These are phyloP conservation scores for Chymomyza procnemis DNA, from an alignment of 2,888 invertebrate species.

Conservation along the genomic window DNA sequence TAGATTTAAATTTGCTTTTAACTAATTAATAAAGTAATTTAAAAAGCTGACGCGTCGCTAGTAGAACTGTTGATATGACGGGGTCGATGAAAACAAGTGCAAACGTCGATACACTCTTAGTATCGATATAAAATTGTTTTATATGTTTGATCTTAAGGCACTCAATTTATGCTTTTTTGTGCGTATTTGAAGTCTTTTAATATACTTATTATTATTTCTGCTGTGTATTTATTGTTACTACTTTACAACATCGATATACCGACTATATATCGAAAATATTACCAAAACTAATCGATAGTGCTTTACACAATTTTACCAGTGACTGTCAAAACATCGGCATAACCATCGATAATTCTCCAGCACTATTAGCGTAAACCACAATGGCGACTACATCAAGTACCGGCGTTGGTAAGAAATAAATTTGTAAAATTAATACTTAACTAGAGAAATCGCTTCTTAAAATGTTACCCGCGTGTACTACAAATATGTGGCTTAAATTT, in stretches of 20 bases:
- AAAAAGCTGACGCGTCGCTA: conserved; percentile 66
- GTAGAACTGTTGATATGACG: not conserved
- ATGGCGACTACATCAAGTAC: conserved; percentile 94
- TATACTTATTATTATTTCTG: no score
- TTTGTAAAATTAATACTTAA: conserved; percentile 57
- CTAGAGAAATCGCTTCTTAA: conserved; percentile 30
- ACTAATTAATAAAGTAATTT: conserved; percentile 40
- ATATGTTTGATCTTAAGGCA: not conserved
- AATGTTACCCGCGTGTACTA: conserved; percentile 24
- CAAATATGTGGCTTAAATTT: conserved; percentile 18
- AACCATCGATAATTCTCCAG: not conserved
- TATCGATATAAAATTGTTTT: not conserved
- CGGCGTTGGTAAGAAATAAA: conserved; percentile 89
- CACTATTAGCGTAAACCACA: conserved; percentile 51
- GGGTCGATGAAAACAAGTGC: not conserved
- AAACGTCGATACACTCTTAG: not conserved
- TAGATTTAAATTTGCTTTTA: not conserved
- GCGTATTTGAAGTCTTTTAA: no score
- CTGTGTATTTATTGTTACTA: not conserved
- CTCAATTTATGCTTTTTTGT: not conserved
- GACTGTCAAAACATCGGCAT: not conserved
- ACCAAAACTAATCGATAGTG: not conserved
- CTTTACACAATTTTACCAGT: not conserved
- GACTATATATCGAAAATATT: not conserved
- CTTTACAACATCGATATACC: not conserved